Conservation (phyloP, 2,113 vertebrate species). For the Monopterus albus region DNA sequence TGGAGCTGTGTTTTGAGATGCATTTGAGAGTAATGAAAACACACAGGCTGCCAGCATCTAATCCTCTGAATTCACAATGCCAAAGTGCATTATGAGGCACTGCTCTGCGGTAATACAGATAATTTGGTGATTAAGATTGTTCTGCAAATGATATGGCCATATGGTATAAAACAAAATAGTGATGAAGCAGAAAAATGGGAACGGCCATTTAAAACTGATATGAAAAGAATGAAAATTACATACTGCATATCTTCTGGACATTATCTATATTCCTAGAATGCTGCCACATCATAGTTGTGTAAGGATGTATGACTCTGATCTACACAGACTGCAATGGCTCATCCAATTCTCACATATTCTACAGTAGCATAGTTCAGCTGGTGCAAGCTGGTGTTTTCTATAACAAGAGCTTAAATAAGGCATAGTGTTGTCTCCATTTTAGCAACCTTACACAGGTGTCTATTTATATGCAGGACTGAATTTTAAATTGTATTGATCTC, state of each 20-base stretch:
- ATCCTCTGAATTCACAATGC: constrained; percentile 39
- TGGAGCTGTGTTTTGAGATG: constrained; percentile 45
- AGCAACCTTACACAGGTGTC: neutral
- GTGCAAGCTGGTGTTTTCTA: neutral
- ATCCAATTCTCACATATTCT: neutral
- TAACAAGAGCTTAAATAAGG: neutral
- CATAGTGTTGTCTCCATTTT: neutral
- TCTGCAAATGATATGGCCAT: neutral
- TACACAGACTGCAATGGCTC: neutral
- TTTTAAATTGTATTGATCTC: constrained; percentile 23
- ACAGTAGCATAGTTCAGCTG: neutral
- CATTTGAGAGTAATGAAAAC: constrained; percentile 50
- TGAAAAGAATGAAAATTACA: neutral
- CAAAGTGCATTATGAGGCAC: constrained; percentile 4
- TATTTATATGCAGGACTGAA: neutral
- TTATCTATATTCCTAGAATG: neutral
- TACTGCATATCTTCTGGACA: neutral
- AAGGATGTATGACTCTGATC: neutral
- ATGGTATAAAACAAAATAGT: neutral
- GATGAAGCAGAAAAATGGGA: neutral
- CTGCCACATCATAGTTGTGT: neutral
- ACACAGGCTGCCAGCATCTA: constrained; percentile 32
- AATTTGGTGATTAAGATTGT: constrained; percentile 25
- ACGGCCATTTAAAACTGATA: neutral
- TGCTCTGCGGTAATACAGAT: constrained; percentile 28